phyloP scores from a whole-genome alignment of 2,113 vertebrate genomes.

The Toxotes jaculatrix region DNA sequence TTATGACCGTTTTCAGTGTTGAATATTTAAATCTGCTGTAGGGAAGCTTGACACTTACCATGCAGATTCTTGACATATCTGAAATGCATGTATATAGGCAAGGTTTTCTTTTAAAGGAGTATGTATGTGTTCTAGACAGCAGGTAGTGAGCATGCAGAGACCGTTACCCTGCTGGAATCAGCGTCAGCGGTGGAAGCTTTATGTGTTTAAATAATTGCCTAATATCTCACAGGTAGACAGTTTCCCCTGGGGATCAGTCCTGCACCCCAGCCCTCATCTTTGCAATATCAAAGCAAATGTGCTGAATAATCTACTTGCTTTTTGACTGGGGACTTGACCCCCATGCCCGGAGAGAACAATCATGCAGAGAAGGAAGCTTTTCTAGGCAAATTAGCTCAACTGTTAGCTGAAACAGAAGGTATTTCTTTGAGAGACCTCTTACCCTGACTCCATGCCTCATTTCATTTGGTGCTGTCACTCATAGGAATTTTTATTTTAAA shows the following conservation, averaged over 20 bases:
- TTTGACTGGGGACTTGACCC: conserved; percentile 40
- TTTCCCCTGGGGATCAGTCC: conserved; percentile 44
- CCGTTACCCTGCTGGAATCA: conserved; percentile 20
- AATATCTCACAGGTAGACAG: conserved; percentile 54
- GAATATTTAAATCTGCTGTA: conserved; percentile 12
- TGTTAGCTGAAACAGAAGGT: conserved; percentile 25
- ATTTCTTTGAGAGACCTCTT: conserved; percentile 7
- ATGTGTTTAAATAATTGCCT: conserved; percentile 56
- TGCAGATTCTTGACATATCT: conserved; percentile 8
- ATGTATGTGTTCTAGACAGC: conserved; percentile 1
- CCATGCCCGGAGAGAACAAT: conserved; percentile 33
- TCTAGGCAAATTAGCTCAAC: conserved; percentile 55
- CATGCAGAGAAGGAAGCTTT: conserved; percentile 33
- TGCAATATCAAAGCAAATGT: conserved; percentile 59
- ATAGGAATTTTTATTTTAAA: conserved; percentile 13
- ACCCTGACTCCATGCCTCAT: conserved; percentile 16
- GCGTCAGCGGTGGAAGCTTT: conserved; percentile 29
- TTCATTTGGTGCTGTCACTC: conserved; percentile 6
- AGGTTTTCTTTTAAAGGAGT: background rate
- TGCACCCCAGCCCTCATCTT: conserved; percentile 16
- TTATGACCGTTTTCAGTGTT: too few species aligned
- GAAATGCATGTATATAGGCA: background rate
- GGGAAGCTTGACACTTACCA: background rate
- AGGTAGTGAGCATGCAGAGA: conserved; percentile 41
- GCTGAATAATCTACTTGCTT: conserved; percentile 48